Evolutionary conservation across 1,140 invertebrate genomes (phyloP), one percentile per base, ranked within the genome.

Genomic region (Protaetia brevitarsis): DNA sequence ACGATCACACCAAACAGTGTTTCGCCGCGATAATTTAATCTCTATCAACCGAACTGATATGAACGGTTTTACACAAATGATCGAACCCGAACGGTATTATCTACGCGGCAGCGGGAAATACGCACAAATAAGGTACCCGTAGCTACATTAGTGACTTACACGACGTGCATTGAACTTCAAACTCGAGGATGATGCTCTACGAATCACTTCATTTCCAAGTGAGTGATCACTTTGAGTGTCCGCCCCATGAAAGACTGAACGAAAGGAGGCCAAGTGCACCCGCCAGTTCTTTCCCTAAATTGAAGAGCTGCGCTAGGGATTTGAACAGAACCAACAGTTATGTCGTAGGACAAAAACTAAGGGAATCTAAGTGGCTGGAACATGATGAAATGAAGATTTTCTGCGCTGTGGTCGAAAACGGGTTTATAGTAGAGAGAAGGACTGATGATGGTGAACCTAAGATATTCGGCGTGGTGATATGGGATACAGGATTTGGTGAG

Each of bases 351-450:
- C 86, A 87, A 73, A 87, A 87, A 72, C 79, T 88, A 66, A 80
- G 86, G 36, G 85, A 87, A 76, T 86, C 85, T 45, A 88, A 87
- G 80, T 88, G 87, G 87, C 87, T 88, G 72, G 82, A 81, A 66
- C 82, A 85, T 67, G 82, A 85, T 70, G 87, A 88, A 78, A 82
- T 85, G 72, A 84, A 84, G 64, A 83, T 88, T 69, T 82, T 88
- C 67, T 87, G 84, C 74, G 85, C 86, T 58, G 87, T 88, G 41
- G 79, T 87, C 69, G 86, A 88, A 75, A 82, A 84, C n/a, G 87
- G 87, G 34, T 87, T 88, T 76, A 83, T 88, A 59, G 79, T 88
- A 45, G 85, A 88, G 72, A 82, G 85, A 66, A 80, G 83, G 70
- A 77, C 80, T 41, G 77, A 78, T 2, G 69, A 81, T 71, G 77